Evolutionary conservation across 2,888 invertebrate species (phyloP).

Genomic region (Macaria notata): DNA sequence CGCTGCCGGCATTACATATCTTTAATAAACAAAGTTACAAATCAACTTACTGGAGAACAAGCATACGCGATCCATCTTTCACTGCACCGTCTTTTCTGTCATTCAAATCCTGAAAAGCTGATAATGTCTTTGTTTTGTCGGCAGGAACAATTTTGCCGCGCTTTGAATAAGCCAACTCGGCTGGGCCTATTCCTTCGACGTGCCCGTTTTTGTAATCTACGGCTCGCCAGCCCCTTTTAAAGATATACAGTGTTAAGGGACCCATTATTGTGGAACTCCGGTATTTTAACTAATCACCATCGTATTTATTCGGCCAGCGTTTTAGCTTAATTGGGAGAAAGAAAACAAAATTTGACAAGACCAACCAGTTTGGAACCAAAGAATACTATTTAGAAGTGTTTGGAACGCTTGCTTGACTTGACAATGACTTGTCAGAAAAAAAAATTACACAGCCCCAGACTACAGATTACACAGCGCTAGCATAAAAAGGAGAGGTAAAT

Average conservation of each 20-base stretch:
- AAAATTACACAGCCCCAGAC: too few species aligned
- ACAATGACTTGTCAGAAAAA: background rate
- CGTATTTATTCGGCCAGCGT: background rate
- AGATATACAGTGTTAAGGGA: conserved; percentile 24
- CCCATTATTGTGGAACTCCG: background rate
- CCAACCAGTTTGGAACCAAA: background rate
- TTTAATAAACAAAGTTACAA: background rate
- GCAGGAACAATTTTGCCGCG: conserved; percentile 14
- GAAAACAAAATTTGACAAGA: background rate
- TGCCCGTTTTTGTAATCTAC: conserved; percentile 34
- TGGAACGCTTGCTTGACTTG: background rate
- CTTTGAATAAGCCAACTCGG: conserved; percentile 12
- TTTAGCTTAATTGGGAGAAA: background rate
- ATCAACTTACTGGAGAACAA: conserved; percentile 5
- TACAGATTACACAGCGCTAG: too few species aligned
- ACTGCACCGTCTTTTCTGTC: background rate
- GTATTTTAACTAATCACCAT: background rate
- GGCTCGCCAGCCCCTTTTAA: conserved; percentile 44
- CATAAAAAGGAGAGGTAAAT: too few species aligned
- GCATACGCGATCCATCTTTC: conserved; percentile 11
- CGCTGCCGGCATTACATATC: background rate
- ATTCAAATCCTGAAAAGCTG: conserved; percentile 11
- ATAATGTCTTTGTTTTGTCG: conserved; percentile 6
- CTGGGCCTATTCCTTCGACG: conserved; percentile 38
- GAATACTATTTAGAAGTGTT: background rate